Conservation (phyloP, 2,113 vertebrate genomes). For the Dasyurus viverrinus region DNA sequence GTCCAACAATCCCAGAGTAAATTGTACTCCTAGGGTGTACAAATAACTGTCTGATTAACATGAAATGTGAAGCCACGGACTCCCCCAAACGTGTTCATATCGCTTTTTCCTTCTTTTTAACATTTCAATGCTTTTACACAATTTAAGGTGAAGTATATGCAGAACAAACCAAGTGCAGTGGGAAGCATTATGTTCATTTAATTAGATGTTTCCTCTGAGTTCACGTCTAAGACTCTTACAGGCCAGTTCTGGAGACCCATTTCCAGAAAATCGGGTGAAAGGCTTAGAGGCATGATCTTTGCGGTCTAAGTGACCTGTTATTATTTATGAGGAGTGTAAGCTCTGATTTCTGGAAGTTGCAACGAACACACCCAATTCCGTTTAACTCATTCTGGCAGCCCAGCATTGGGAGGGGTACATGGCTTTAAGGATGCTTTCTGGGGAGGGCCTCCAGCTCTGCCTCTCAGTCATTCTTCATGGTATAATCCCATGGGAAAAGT, state of each 20-base stretch:
- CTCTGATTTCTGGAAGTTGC: background rate
- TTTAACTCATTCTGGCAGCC: background rate
- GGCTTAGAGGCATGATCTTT: background rate
- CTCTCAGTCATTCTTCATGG: background rate
- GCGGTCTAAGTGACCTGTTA: background rate
- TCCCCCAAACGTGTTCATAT: too few relatives aligned
- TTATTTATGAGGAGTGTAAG: background rate
- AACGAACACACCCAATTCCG: background rate
- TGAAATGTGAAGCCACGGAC: conserved; percentile 37
- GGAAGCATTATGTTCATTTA: background rate
- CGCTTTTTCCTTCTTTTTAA: background rate
- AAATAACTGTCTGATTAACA: conserved; percentile 22
- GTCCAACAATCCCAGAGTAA: background rate
- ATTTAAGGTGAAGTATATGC: background rate
- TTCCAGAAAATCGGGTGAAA: background rate
- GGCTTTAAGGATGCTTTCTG: too few relatives aligned
- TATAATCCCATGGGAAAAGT: background rate
- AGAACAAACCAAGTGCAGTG: background rate
- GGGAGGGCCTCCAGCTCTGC: too few relatives aligned
- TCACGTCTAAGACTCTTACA: background rate
- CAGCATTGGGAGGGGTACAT: background rate
- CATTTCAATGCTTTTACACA: background rate
- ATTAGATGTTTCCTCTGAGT: background rate
- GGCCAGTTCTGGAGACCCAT: background rate
- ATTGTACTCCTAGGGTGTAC: conserved; percentile 26